A percentile compares a stretch with the other conserved stretches of the same genome.
phyloP scores from a whole-genome alignment of 2,113 vertebrate genomes.

The Cranoglanis bouderius region DNA sequence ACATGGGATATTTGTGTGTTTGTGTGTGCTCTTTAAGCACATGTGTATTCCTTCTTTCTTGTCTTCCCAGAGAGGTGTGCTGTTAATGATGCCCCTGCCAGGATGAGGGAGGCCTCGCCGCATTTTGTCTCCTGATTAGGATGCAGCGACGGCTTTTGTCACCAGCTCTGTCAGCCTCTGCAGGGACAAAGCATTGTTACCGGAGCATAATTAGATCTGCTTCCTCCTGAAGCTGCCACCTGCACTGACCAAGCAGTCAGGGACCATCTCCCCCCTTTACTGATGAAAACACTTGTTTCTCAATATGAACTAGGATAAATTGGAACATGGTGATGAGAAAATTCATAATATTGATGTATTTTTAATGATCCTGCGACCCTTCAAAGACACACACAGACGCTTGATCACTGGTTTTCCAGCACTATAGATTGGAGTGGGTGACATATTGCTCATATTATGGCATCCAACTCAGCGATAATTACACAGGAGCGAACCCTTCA shows the following conservation, averaged over 20 bases:
- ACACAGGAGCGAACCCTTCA: slow-evolving; percentile 63
- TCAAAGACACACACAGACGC: neutral
- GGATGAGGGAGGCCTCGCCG: slow-evolving; percentile 79
- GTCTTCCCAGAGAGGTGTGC: slow-evolving; percentile 64
- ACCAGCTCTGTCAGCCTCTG: slow-evolving; percentile 86
- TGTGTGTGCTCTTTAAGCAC: slow-evolving; percentile 21
- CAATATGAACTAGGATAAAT: slow-evolving; percentile 32
- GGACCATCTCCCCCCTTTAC: slow-evolving; percentile 56
- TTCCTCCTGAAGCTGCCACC: slow-evolving; percentile 77
- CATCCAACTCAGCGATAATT: slow-evolving; percentile 75
- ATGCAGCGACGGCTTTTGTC: slow-evolving; percentile 91
- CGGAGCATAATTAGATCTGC: slow-evolving; percentile 90
- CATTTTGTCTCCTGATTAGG: slow-evolving; percentile 98
- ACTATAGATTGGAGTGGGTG: slow-evolving; percentile 33
- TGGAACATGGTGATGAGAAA: neutral
- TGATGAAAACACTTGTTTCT: slow-evolving; percentile 39
- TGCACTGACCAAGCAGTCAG: slow-evolving; percentile 76
- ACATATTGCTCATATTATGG: slow-evolving; percentile 65
- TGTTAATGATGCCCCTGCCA: slow-evolving; percentile 88
- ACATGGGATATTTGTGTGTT: slow-evolving; percentile 23
- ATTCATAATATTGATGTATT: slow-evolving; percentile 23
- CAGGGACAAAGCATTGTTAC: slow-evolving; percentile 91
- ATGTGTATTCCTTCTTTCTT: slow-evolving; percentile 65
- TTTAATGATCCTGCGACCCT: slow-evolving; percentile 7
- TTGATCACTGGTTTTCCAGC: slow-evolving; percentile 33